Conservation (phyloP, 37 sponge, comb jelly and placozoan genomes). For the Beroe forskalii region DNA sequence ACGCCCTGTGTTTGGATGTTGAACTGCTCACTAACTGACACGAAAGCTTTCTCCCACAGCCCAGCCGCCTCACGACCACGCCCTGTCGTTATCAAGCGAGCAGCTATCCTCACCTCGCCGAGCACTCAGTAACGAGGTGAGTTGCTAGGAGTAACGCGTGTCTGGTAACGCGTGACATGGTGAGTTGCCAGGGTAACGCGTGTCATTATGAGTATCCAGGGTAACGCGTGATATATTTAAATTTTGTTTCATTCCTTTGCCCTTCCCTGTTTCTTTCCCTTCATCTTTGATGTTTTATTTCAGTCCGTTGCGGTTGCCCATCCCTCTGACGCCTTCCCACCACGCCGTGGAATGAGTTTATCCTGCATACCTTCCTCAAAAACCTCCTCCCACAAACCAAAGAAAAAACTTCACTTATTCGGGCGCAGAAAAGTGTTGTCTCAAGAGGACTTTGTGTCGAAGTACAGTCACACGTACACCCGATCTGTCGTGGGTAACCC, state of each 20-base stretch:
- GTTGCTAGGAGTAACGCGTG: background rate
- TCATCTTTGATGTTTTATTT: background rate
- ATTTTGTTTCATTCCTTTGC: background rate
- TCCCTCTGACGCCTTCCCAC: background rate
- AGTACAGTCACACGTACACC: slow-evolving; percentile 3
- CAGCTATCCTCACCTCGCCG: slow-evolving; percentile 5
- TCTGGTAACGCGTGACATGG: too few relatives aligned
- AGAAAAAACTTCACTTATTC: background rate
- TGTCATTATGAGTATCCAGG: background rate
- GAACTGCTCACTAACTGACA: slow-evolving; percentile 45
- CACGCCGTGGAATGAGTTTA: background rate
- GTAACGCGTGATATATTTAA: background rate
- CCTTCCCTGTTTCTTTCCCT: background rate
- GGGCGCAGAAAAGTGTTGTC: background rate
- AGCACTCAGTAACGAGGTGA: slow-evolving; percentile 39
- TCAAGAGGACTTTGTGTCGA: slow-evolving; percentile 27
- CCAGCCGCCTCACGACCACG: background rate
- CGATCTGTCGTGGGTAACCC: slow-evolving; percentile 2
- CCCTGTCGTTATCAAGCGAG: slow-evolving; percentile 54
- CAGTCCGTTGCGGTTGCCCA: background rate
- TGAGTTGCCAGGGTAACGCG: background rate
- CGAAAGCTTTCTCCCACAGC: slow-evolving; percentile 59
- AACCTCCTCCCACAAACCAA: background rate
- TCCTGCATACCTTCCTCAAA: background rate
- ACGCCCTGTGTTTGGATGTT: too few relatives aligned